Conservation (phyloP, 2,888 invertebrate species). For the Terebella lapidaria region DNA sequence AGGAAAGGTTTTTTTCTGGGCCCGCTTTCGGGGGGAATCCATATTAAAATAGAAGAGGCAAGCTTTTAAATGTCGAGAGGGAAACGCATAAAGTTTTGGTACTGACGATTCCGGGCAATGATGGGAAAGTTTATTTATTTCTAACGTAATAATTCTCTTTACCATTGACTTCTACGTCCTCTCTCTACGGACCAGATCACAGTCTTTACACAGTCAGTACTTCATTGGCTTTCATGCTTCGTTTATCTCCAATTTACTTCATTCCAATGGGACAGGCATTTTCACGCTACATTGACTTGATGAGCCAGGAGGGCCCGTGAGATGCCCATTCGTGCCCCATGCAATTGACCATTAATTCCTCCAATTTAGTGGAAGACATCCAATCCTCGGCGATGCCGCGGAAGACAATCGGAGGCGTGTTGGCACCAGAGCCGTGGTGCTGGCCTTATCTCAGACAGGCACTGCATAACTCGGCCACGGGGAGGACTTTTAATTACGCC, state of each 20-base stretch:
- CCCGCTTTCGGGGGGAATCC: no score
- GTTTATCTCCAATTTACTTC: background rate
- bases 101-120: no score
- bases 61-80: no score
- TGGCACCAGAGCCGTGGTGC: background rate
- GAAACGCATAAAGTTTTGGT: no score
- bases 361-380: background rate
- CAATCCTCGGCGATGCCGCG: background rate
- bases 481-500: background rate
- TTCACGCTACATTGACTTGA: background rate
- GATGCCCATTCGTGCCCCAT: background rate
- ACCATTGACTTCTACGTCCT: background rate
- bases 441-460: background rate
- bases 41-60: no score
- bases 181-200: background rate
- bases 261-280: background rate
- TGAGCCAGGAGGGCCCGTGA: background rate
- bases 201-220: background rate
- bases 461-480: background rate
- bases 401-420: background rate
- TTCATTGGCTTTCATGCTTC: background rate
- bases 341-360: background rate
- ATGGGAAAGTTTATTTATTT: no score
- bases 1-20: no score
- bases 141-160: background rate